Evolutionary conservation across 1,140 invertebrate genomes (phyloP).

Genomic region (fruit fly (Drosophila melanogaster)): Release_6_plus_ISO1_MT NT_037436.4:5633001-5633500

Average conservation of each 20-base stretch:
- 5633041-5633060: constrained; percentile 25
- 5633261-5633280: constrained; percentile 17
- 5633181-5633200: not conserved
- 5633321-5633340: constrained; percentile 62
- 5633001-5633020: constrained; percentile 19
- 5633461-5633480: constrained; percentile 41
- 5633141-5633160: constrained; percentile 68
- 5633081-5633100: constrained; percentile 12
- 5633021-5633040: constrained; percentile 65
- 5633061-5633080: constrained; percentile 29
- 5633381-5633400: constrained; percentile 42
- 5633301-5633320: constrained; percentile 20
- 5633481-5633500: constrained; percentile 57
- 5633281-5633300: constrained; percentile 7
- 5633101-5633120: constrained; percentile 11
- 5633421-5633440: constrained; percentile 57
- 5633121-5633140: constrained; percentile 49
- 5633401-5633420: constrained; percentile 36
- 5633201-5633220: constrained; percentile 79
- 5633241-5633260: constrained; percentile 82
- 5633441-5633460: constrained; percentile 56
- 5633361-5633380: constrained; percentile 83
- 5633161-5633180: constrained; percentile 33
- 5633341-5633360: constrained; percentile 19
- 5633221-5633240: constrained; percentile 77